phyloP scores from a whole-genome alignment of 2,888 invertebrate genomes.

The Xestia xanthographa region DNA sequence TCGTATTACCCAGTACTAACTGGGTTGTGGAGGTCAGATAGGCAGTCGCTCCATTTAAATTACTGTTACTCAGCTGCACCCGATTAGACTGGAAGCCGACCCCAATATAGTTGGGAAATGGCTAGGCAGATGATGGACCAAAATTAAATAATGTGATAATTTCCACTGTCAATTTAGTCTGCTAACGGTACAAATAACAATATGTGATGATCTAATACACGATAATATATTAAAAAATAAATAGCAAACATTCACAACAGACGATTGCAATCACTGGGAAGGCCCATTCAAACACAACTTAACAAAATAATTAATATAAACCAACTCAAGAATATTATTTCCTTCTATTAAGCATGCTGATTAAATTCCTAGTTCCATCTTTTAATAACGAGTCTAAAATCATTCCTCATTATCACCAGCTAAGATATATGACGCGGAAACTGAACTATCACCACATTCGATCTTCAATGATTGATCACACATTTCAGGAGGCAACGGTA shows the following conservation, averaged over 20 bases:
- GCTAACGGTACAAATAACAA: conserved; percentile 40
- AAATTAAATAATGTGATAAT: not conserved
- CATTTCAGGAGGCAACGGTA: conserved; percentile 60
- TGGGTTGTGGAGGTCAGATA: no score
- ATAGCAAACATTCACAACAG: conserved; percentile 20
- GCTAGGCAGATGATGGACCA: no score
- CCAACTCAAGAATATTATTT: no score
- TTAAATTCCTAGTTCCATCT: conserved; percentile 41
- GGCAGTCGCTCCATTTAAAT: no score
- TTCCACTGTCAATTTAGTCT: not conserved
- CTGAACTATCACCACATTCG: conserved; percentile 55
- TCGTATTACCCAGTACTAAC: no score
- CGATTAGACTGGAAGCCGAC: no score
- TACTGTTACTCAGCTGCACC: no score
- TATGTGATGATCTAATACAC: conserved; percentile 26
- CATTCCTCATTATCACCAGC: conserved; percentile 58
- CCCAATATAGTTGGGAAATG: no score
- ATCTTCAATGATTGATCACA: conserved; percentile 67
- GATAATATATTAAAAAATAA: conserved; percentile 36
- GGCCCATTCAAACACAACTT: no score
- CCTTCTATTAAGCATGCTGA: conserved; percentile 38
- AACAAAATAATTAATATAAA: no score
- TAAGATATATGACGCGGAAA: conserved; percentile 65
- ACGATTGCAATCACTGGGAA: conserved; percentile 42
- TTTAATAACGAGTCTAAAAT: conserved; percentile 58